These are phyloP conservation scores for Hydrozoanthus tunicans DNA, from an alignment of 64 coral and sea anemone species.

Conservation along the genomic window DNA sequence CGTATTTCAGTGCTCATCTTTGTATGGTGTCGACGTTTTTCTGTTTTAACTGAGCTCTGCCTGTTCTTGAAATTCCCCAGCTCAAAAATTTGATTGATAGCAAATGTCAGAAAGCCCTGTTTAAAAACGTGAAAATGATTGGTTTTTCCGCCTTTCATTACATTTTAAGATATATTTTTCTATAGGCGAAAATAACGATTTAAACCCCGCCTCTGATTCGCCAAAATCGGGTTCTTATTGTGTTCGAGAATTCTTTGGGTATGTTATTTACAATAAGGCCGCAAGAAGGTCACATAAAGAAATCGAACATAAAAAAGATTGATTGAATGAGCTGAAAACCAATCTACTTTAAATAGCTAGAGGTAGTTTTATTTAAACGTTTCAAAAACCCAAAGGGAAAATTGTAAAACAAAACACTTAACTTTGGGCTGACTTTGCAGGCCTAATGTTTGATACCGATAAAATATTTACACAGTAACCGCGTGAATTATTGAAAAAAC, in stretches of 20 bases:
- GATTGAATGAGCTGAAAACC: slow-evolving; percentile 20
- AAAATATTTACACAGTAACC: slow-evolving; percentile 76
- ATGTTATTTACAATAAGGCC: slow-evolving; percentile 27
- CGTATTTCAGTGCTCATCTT: slow-evolving; percentile 21
- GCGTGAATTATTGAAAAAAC: slow-evolving; percentile 69
- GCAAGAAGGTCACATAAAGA: slow-evolving; percentile 24
- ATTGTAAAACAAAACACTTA: slow-evolving; percentile 73
- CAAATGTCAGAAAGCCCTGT: slow-evolving; percentile 77
- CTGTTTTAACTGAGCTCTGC: slow-evolving; percentile 37
- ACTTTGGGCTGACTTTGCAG: slow-evolving; percentile 86
- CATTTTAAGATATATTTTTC: slow-evolving; percentile 58
- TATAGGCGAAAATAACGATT: slow-evolving; percentile 51
- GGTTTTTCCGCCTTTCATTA: slow-evolving; percentile 50
- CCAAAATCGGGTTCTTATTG: slow-evolving; percentile 29
- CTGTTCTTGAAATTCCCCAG: slow-evolving; percentile 39
- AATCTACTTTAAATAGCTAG: slow-evolving; percentile 14
- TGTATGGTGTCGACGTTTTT: background rate
- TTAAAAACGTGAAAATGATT: slow-evolving; percentile 18
- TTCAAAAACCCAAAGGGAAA: slow-evolving; percentile 13
- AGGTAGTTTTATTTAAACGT: background rate
- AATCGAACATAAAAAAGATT: background rate
- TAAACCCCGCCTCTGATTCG: slow-evolving; percentile 64
- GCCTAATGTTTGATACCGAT: slow-evolving; percentile 61
- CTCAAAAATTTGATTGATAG: slow-evolving; percentile 56
- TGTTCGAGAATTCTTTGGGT: slow-evolving; percentile 16